These are phyloP conservation scores for Athene cunicularia DNA, from an alignment of 2,113 vertebrate species.

Conservation along the genomic window DNA sequence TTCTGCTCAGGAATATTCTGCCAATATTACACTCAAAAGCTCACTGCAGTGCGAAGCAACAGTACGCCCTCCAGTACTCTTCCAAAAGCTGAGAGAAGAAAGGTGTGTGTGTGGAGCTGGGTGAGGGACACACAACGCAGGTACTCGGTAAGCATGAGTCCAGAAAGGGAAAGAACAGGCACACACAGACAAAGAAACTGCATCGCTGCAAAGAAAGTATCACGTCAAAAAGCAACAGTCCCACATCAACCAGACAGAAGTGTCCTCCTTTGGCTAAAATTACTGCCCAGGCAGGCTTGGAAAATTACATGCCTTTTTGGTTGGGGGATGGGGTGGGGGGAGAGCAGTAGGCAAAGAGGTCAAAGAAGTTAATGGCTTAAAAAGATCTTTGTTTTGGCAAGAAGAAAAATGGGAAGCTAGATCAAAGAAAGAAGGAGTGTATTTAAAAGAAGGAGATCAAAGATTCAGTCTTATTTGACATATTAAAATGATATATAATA, in stretches of 20 bases:
- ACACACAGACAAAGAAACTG: background rate
- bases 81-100: background rate
- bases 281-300: background rate
- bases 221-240: background rate
- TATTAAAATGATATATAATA: background rate
- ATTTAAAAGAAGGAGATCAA: background rate
- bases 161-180: background rate
- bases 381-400: background rate
- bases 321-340: accelerated
- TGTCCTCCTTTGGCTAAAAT: background rate
- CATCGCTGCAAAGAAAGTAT: background rate
- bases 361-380: background rate
- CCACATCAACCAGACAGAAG: background rate
- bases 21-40: background rate
- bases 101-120: background rate
- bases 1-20: background rate
- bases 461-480: background rate
- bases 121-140: background rate
- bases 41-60: background rate
- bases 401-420: background rate
- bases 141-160: accelerated
- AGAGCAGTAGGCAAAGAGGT: background rate
- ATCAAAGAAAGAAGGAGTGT: background rate
- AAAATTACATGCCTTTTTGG: background rate
- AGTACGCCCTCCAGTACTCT: background rate